These are phyloP conservation scores for Hormaphis cornu DNA, from an alignment of 1,140 invertebrate species.

Conservation along the genomic window DNA sequence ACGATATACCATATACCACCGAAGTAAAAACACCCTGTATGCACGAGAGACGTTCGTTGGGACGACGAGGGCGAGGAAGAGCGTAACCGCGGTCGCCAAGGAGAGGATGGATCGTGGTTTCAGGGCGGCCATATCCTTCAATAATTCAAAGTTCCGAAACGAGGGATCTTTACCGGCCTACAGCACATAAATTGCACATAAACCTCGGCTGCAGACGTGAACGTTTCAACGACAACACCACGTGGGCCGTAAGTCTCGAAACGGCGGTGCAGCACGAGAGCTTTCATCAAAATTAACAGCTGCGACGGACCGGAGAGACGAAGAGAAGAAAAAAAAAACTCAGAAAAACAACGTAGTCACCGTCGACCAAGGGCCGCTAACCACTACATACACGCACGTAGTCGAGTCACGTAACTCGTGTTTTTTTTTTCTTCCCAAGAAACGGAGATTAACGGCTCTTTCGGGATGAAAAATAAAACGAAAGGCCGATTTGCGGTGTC, in stretches of 20 bases:
- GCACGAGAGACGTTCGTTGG: neutral
- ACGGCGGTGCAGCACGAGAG: neutral
- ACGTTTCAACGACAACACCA: slow-evolving; percentile 20
- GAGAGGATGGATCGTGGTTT: neutral
- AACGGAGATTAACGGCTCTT: slow-evolving; percentile 14
- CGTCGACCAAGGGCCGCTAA: neutral
- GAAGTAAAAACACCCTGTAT: no score
- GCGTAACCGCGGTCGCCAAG: slow-evolving; percentile 13
- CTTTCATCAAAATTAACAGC: slow-evolving; percentile 23
- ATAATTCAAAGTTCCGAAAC: slow-evolving; percentile 31
- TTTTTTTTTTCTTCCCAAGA: no score
- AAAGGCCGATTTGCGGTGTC: neutral
- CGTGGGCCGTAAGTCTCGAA: neutral
- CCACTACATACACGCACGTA: neutral
- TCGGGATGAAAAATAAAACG: neutral
- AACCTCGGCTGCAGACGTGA: slow-evolving; percentile 15
- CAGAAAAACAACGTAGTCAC: neutral
- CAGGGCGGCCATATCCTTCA: slow-evolving; percentile 3
- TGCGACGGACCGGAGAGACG: neutral
- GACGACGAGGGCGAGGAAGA: neutral
- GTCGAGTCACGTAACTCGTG: neutral
- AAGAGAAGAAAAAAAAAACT: neutral
- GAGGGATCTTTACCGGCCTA: slow-evolving; percentile 22
- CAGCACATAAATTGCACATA: slow-evolving; percentile 25
- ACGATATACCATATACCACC: no score